These are phyloP conservation scores for Pseudoips prasinana DNA, from an alignment of 2,888 invertebrate genomes.

Conservation along the genomic window DNA sequence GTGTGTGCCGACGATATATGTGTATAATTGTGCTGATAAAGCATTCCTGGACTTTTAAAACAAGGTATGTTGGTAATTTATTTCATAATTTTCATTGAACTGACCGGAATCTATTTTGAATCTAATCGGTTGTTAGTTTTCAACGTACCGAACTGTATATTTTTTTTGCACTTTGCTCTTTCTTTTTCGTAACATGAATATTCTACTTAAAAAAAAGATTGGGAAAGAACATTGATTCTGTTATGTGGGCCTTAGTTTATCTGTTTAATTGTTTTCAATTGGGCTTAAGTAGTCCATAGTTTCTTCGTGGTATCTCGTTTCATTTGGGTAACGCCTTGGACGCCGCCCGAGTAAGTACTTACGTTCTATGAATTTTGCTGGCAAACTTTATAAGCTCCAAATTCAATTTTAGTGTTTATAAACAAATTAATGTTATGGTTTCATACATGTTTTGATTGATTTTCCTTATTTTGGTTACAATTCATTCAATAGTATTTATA, in stretches of 20 bases:
- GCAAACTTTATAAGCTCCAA: too few species aligned
- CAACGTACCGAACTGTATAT: constrained; percentile 8
- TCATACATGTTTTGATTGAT: too few species aligned
- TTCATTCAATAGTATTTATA: too few species aligned
- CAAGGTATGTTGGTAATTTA: constrained; percentile 46
- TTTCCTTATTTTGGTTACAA: too few species aligned
- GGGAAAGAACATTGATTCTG: too few species aligned
- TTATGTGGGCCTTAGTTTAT: too few species aligned
- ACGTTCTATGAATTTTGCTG: too few species aligned
- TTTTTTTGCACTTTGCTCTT: constrained; percentile 30
- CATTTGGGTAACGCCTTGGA: constrained; percentile 31
- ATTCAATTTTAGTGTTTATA: too few species aligned
- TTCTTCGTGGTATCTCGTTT: constrained; percentile 25
- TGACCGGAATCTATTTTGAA: constrained; percentile 24
- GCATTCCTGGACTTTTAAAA: constrained; percentile 48
- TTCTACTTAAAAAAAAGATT: too few species aligned
- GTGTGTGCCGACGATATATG: constrained; percentile 68
- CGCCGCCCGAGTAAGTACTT: background rate
- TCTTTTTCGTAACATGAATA: constrained; percentile 12
- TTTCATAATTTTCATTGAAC: constrained; percentile 28
- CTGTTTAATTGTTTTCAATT: constrained; percentile 37
- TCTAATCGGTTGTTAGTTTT: constrained; percentile 15
- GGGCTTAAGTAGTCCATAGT: constrained; percentile 25
- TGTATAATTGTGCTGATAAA: constrained; percentile 57
- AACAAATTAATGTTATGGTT: too few species aligned